Conservation (phyloP, 2,888 invertebrate genomes). For the Proisotoma minuta region DNA sequence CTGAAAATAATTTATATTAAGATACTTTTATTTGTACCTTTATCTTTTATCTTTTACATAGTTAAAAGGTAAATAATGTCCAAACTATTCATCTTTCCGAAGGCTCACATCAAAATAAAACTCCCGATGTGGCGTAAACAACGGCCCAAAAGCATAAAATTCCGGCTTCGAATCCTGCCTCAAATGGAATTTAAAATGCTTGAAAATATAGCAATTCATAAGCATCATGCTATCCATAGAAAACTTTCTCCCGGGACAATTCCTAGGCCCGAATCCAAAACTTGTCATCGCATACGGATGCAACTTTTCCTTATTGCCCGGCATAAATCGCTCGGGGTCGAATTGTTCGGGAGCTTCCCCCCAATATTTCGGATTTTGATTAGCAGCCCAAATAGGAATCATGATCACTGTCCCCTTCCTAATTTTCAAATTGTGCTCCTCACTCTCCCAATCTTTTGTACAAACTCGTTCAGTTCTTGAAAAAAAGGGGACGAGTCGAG, state of each 20-base stretch:
- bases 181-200: constrained; percentile 4
- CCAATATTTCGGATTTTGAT: constrained; percentile 31
- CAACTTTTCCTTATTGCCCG: constrained; percentile 13
- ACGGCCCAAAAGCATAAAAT: constrained; percentile 19
- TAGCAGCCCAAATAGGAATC: constrained; percentile 36
- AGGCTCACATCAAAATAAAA: constrained; percentile 10
- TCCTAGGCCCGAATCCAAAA: constrained; percentile 32
- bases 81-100: too few species aligned
- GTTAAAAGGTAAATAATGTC: too few species aligned
- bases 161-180: constrained; percentile 13
- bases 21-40: too few species aligned
- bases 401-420: constrained; percentile 35
- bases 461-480: constrained; percentile 39
- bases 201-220: neutral
- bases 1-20: too few species aligned
- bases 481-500: constrained; percentile 38
- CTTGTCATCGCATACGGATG: constrained; percentile 14
- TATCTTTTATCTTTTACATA: too few species aligned
- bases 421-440: constrained; percentile 25
- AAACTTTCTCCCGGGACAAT: constrained; percentile 22
- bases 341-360: constrained; percentile 21
- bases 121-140: constrained; percentile 15
- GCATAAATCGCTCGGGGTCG: constrained; percentile 22
- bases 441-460: constrained; percentile 38
- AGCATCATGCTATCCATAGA: constrained; percentile 3